phyloP scores from a whole-genome alignment of 2,797 vertebrate species.

The Dendrocincla tyrannina region DNA sequence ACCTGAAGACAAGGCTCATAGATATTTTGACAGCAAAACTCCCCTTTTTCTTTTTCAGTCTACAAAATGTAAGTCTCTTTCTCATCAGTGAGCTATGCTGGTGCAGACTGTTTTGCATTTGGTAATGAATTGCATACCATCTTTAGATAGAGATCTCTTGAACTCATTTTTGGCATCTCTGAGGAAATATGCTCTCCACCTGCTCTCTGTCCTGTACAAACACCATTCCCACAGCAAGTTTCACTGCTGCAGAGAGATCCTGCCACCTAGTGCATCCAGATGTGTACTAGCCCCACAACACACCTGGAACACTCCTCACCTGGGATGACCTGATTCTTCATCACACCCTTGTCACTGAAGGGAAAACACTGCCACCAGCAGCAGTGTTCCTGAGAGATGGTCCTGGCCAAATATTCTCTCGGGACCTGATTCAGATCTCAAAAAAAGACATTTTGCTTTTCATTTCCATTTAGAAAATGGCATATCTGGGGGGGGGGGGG shows the following conservation, averaged over 20 bases:
- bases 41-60: neutral
- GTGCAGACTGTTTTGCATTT: constrained; percentile 49
- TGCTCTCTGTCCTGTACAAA: constrained; percentile 26
- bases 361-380: neutral
- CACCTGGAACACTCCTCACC: neutral
- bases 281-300: neutral
- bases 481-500: neutral
- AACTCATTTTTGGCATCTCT: neutral
- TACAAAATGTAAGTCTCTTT: neutral
- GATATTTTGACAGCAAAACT: neutral
- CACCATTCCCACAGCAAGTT: neutral
- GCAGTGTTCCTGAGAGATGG: neutral
- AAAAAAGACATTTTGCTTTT: neutral
- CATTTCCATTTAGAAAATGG: neutral
- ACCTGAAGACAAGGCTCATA: neutral
- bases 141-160: constrained; percentile 52
- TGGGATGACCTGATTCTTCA: neutral
- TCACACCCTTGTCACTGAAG: neutral
- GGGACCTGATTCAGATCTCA: neutral
- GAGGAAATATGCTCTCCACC: constrained; percentile 46
- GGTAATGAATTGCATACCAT: constrained; percentile 57
- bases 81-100: constrained; percentile 10
- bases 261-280: constrained; percentile 67
- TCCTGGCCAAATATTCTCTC: neutral
- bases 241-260: neutral